Percentiles rank a stretch among this genome's conserved stretches.
Conservation (phyloP, 2,888 invertebrate genomes). For the Onthophagus sagittarius region DNA sequence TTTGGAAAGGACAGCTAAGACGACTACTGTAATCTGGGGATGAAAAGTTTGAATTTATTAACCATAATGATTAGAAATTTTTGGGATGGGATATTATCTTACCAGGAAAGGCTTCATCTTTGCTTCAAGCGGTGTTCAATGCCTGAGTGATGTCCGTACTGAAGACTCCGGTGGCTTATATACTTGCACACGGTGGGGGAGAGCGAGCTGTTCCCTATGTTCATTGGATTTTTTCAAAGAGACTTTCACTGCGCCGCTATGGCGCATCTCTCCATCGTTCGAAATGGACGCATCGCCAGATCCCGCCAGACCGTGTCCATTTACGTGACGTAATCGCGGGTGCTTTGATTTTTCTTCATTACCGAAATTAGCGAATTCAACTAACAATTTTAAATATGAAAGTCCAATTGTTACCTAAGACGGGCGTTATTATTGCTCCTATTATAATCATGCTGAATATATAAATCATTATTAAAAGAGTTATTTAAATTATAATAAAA, state of each 20-base stretch:
- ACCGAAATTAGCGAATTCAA: neutral
- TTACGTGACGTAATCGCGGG: neutral
- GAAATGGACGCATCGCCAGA: neutral
- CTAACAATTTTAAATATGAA: neutral
- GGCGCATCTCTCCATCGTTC: conserved; percentile 26
- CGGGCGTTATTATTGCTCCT: neutral
- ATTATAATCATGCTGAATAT: neutral
- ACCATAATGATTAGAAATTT: neutral
- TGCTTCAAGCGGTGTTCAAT: conserved; percentile 27
- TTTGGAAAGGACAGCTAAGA: conserved; percentile 30
- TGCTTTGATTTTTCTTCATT: neutral
- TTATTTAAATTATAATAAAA: too few species aligned
- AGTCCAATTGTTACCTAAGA: neutral
- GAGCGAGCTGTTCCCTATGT: conserved; percentile 18
- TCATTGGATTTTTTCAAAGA: conserved; percentile 20
- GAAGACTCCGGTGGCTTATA: conserved; percentile 28
- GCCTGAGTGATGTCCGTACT: conserved; percentile 32
- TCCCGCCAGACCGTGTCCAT: neutral
- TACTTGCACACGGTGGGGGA: conserved; percentile 27
- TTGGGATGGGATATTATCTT: conserved; percentile 1
- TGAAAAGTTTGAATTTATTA: conserved; percentile 9
- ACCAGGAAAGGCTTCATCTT: conserved; percentile 28
- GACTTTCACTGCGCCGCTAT: conserved; percentile 29
- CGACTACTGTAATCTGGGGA: conserved; percentile 38
- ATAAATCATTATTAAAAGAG: neutral